phyloP scores from a whole-genome alignment of 2,888 invertebrate species.

The Callyntrura guangdongensis region DNA sequence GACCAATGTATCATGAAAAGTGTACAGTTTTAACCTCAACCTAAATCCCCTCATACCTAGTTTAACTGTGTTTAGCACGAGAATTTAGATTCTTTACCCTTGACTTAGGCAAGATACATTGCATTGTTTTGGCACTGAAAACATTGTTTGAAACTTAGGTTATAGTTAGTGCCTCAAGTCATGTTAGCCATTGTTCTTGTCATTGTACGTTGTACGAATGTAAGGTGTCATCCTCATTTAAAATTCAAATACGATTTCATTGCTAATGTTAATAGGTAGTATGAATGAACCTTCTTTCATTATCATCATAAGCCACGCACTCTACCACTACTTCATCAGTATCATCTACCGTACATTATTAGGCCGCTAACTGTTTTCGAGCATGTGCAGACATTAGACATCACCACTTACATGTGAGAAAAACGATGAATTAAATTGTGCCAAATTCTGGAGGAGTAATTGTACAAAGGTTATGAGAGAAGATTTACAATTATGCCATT shows the following conservation, averaged over 20 bases:
- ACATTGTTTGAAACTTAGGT: no score
- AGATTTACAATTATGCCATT: no score
- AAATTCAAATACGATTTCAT: background rate
- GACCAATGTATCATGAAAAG: no score
- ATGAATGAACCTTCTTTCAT: background rate
- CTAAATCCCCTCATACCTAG: slow-evolving; percentile 30
- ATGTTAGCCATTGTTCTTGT: background rate
- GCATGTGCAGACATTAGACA: no score
- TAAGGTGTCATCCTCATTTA: background rate
- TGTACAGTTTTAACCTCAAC: slow-evolving; percentile 45
- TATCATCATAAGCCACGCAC: background rate
- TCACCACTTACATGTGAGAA: no score
- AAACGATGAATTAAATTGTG: background rate
- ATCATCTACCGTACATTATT: no score
- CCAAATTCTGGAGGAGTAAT: background rate
- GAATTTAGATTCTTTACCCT: background rate
- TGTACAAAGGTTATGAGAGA: background rate
- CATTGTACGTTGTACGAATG: no score
- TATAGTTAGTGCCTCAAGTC: background rate
- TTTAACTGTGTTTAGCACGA: background rate
- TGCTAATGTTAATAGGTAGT: background rate
- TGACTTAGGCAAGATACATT: no score
- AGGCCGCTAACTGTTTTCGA: no score
- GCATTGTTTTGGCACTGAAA: no score
- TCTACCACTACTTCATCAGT: background rate